Evolutionary conservation across 1,140 invertebrate species (phyloP).

Genomic region (Diachasma alloeum): DNA sequence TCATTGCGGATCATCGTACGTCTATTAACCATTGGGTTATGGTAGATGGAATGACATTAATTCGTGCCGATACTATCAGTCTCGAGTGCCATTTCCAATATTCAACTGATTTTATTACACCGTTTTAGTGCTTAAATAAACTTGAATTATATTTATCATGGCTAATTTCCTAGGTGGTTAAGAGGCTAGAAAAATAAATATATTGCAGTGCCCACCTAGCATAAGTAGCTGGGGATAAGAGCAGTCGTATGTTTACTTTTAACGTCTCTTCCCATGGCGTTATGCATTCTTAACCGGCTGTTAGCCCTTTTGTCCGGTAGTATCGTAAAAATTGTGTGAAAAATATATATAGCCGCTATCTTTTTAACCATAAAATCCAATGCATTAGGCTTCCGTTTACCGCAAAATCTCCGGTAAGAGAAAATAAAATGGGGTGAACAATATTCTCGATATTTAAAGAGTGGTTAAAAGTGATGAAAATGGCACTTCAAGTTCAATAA

Average conservation of each 20-base stretch:
- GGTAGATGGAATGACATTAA: not conserved
- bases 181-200: not conserved
- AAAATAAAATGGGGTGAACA: not conserved
- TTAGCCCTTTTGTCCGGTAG: not conserved
- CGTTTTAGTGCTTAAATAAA: not conserved
- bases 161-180: not conserved
- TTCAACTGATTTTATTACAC: no score
- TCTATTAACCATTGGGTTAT: not conserved
- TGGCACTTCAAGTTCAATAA: conserved; percentile 59
- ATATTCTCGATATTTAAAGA: not conserved
- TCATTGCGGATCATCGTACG: not conserved
- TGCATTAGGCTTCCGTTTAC: not conserved
- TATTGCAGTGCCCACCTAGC: not conserved
- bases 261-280: not conserved
- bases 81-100: no score
- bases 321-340: not conserved
- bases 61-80: no score
- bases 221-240: not conserved
- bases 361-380: not conserved
- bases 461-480: conserved; percentile 32
- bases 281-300: not conserved
- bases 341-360: no score
- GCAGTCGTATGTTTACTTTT: not conserved
- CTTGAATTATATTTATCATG: not conserved
- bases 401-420: not conserved